Evolutionary conservation across 2,113 vertebrate genomes (phyloP), one percentile per base, ranked within the genome.

Genomic region (Larimichthys crocea): DNA sequence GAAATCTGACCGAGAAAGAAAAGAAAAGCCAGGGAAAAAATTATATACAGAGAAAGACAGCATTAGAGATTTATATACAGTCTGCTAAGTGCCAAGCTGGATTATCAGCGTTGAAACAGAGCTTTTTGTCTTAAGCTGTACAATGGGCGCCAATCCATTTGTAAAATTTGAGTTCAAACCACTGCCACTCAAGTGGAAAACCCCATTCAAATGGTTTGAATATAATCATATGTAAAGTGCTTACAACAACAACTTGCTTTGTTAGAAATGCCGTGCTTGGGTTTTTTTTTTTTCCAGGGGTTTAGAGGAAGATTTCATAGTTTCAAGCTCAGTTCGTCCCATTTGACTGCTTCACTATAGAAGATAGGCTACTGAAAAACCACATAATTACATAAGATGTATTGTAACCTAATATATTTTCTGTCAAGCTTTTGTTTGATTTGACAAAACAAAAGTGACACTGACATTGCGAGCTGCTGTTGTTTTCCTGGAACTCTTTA

Each of bases 31-130:
- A 75, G 73, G 70, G 5, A 35, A 40, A 40, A 85, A 89, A 89
- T 68, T 89, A 93, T 94, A 93, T 87, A 95, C 92, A 93, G 84
- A 93, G 84, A 92, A 69, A 90, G 80, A 92, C 89, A 91, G 90
- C 86, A 87, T 93, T 89, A 82, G 85, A 92, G 89, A 94, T 93
- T 91, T 94, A 94, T 95, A 92, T 94, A 95, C 93, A 95, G 91
- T 89, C 85, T 87, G 86, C 70, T 88, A 85, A 90, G 89, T 84
- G 88, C 90, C 85, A 91, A 94, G 88, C 86, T 92, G 89, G 86
- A 94, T 94, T 95, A 95, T 95, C 92, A 95, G 91, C 89, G 79
- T 88, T 90, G 89, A 95, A 92, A 94, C 92, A 94, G 91, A 93
- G 89, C 92, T 92, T 91, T 94, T 93, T 92, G 90, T 90, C 82